These are phyloP conservation scores for Cyclophora punctaria DNA, from an alignment of 2,888 invertebrate species.

Conservation along the genomic window DNA sequence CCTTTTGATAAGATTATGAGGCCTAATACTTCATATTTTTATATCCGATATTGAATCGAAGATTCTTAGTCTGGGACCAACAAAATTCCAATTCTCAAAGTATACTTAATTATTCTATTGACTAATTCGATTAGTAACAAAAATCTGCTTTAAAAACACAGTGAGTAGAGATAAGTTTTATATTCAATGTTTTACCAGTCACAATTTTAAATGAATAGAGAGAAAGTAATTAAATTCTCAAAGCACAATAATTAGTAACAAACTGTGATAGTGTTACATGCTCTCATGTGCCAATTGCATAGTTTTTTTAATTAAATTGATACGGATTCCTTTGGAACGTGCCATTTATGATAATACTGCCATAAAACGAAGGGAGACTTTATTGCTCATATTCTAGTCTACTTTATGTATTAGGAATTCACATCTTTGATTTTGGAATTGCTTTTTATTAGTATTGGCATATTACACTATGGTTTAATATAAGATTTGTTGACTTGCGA, in stretches of 20 bases:
- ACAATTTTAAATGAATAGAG: not conserved
- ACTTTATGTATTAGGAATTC: conserved; percentile 37
- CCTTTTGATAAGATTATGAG: conserved; percentile 1
- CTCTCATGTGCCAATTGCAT: conserved; percentile 50
- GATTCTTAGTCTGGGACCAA: conserved; percentile 36
- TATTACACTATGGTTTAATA: no score
- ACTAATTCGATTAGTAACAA: conserved; percentile 7
- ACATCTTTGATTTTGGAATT: conserved; percentile 1
- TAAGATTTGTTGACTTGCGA: no score
- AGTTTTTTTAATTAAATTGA: conserved; percentile 18
- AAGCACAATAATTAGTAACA: conserved; percentile 47
- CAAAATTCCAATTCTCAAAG: conserved; percentile 22
- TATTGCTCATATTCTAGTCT: conserved; percentile 75
- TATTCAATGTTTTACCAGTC: conserved; percentile 22
- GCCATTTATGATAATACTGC: conserved; percentile 51
- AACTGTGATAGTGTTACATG: conserved; percentile 56
- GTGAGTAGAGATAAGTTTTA: conserved; percentile 16
- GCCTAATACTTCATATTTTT: conserved; percentile 19
- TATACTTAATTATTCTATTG: conserved; percentile 1
- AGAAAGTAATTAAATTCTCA: conserved; percentile 33
- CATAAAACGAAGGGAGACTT: conserved; percentile 57
- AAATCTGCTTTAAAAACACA: no score
- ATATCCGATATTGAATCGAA: conserved; percentile 4
- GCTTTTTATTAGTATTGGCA: conserved; percentile 3
- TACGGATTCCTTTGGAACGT: conserved; percentile 33